Base-by-base conservation (phyloP, 2,888 invertebrate species). In the Hypomecis punctinalis region DNA sequence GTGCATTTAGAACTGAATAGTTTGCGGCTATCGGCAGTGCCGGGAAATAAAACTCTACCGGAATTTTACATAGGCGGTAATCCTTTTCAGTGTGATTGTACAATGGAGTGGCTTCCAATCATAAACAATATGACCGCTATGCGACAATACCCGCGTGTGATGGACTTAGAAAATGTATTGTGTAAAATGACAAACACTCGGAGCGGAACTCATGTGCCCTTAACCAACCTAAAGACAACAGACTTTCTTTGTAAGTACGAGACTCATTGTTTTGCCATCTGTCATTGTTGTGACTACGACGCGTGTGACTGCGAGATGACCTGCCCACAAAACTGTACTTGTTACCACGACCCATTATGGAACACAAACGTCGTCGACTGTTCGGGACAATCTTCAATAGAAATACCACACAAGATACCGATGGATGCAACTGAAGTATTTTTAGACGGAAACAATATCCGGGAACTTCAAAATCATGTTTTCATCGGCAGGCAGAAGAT, bases 301-400 rank as follows among this genome's bases (percentile, higher is more conserved):
- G 97, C 97, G 68, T 99, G 99, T 89, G 98, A 98, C 89, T 99
- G 99, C 91, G 98, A 98, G 93, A 98, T 98, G 97, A 98, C 97
- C 70, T 99, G 99, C 83, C 99, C 99, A 40, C 95, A 95, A 77
- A 97, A 97, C 80, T 99, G 99, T 93, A 96, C 97, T 75, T 99
- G 99, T 88, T 98, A 97, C 91, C 98, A 98, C 87, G 98, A 99
- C 83, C 97, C 97, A 85, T 96, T 97, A 70, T 98, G 98, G 97
- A 96, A 96, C 76, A 97, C 97, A 58, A 98, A 98, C 88, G 97
- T 98, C 47, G 98, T 98, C 52, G 98, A 98, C 85, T 98, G 98
- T 88, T 97, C 97, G 73, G 95, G 96, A 11, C 96, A 97, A 86
- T 94, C 95, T 80, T 95, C 97, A 78, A 91, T 93, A 68, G 96